Evolutionary conservation across 2,113 vertebrate species (phyloP).

Genomic region (Chascanopsetta lugubris): DNA sequence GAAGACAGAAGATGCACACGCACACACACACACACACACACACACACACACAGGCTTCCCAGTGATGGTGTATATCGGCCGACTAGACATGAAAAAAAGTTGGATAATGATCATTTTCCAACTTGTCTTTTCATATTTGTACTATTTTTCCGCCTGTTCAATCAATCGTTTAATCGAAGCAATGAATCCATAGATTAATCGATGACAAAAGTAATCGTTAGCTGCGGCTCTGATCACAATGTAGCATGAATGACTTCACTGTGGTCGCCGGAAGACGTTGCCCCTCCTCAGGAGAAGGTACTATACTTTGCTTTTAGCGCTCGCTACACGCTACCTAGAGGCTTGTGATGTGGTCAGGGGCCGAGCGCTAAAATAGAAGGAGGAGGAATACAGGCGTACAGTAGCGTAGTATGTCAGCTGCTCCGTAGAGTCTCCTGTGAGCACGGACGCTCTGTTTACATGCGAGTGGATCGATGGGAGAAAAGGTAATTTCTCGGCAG

Average conservation of each 20-base stretch:
- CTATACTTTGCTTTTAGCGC: slow-evolving; percentile 40
- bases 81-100: too few relatives aligned
- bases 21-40: too few relatives aligned
- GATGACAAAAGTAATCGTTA: too few relatives aligned
- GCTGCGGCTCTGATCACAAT: slow-evolving; percentile 3
- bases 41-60: too few relatives aligned
- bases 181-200: too few relatives aligned
- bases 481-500: slow-evolving; percentile 49
- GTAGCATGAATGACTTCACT: slow-evolving; percentile 24
- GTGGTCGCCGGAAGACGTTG: slow-evolving; percentile 25
- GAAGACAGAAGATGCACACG: too few relatives aligned
- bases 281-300: slow-evolving; percentile 5
- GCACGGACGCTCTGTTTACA: slow-evolving; percentile 64
- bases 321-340: slow-evolving; percentile 36
- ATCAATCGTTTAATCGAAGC: too few relatives aligned
- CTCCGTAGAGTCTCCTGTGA: slow-evolving; percentile 48
- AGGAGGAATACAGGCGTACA: slow-evolving; percentile 29
- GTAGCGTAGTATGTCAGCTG: slow-evolving; percentile 37
- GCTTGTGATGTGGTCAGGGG: slow-evolving; percentile 51
- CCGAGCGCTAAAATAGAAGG: slow-evolving; percentile 60
- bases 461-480: slow-evolving; percentile 60
- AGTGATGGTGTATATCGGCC: too few relatives aligned
- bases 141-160: too few relatives aligned
- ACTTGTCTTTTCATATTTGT: too few relatives aligned
- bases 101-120: too few relatives aligned